Percentiles rank a stretch among this genome's conserved stretches.
phyloP scores from a whole-genome alignment of 2,113 vertebrate genomes.

The Genyomyrus donnyi region DNA sequence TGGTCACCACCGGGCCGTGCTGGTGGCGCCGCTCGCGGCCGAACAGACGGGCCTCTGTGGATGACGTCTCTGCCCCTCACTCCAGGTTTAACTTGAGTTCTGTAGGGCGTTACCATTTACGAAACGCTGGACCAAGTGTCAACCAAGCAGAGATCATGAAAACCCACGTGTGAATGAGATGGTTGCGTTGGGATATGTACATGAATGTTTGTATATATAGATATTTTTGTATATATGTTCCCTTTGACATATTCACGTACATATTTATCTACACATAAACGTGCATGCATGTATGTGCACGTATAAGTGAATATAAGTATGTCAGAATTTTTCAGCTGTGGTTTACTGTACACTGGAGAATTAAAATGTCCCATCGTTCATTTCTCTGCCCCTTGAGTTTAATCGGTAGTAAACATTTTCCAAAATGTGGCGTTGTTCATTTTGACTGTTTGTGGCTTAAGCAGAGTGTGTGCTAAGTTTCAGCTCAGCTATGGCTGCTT shows the following conservation, averaged over 20 bases:
- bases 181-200: neutral
- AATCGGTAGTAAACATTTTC: slow-evolving; percentile 67
- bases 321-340: slow-evolving; percentile 48
- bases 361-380: slow-evolving; percentile 53
- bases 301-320: slow-evolving; percentile 25
- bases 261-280: slow-evolving; percentile 44
- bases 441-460: neutral
- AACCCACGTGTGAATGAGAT: neutral
- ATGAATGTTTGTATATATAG: slow-evolving; percentile 41
- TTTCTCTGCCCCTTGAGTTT: slow-evolving; percentile 52
- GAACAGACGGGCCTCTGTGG: neutral
- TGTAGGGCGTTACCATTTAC: neutral
- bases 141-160: neutral
- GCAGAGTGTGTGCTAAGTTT: neutral
- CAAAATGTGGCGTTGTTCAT: slow-evolving; percentile 43
- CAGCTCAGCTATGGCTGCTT: neutral
- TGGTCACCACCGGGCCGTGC: neutral
- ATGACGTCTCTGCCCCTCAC: neutral
- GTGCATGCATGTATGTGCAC: slow-evolving; percentile 33
- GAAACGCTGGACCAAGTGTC: neutral
- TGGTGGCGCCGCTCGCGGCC: neutral
- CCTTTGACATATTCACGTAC: slow-evolving; percentile 51
- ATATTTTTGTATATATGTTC: slow-evolving; percentile 59
- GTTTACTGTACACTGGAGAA: slow-evolving; percentile 69
- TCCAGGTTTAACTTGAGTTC: neutral